Percentiles rank a stretch among this genome's conserved stretches.
Evolutionary conservation across 1,140 invertebrate genomes (phyloP).

Genomic region (Caenorhabditis briggsae): DNA sequence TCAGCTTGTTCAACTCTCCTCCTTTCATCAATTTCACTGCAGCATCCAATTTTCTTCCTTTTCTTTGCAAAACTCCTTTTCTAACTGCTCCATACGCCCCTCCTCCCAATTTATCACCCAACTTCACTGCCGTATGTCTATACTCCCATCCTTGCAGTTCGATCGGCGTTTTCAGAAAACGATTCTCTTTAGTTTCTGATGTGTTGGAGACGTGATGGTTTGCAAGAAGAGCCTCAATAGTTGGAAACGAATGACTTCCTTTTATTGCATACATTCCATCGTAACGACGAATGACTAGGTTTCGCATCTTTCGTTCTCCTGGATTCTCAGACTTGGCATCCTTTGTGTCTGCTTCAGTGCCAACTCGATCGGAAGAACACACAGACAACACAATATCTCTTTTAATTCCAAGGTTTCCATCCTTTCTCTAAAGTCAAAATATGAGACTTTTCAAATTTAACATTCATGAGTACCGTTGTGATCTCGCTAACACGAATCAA

Average conservation of each 20-base stretch:
- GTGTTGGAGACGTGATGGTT: not conserved
- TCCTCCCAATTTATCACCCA: slow-evolving; percentile 33
- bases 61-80: slow-evolving; percentile 3
- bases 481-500: slow-evolving; percentile 43
- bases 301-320: too few relatives aligned
- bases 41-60: slow-evolving; percentile 9
- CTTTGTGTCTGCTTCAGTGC: too few relatives aligned
- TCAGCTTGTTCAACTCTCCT: not conserved
- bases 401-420: not conserved
- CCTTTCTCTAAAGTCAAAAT: not conserved
- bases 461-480: not conserved
- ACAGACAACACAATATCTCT: not conserved
- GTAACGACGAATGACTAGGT: too few relatives aligned
- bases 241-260: not conserved
- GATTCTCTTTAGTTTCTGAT: not conserved
- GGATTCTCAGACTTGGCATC: too few relatives aligned
- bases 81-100: slow-evolving; percentile 58
- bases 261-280: too few relatives aligned
- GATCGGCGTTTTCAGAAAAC: slow-evolving; percentile 53
- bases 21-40: slow-evolving; percentile 57
- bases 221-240: not conserved
- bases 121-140: not conserved
- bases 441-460: not conserved
- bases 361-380: too few relatives aligned
- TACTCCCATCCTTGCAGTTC: slow-evolving; percentile 44